Conservation (phyloP, 2,113 vertebrate species). For the Chloropsis hardwickii region DNA sequence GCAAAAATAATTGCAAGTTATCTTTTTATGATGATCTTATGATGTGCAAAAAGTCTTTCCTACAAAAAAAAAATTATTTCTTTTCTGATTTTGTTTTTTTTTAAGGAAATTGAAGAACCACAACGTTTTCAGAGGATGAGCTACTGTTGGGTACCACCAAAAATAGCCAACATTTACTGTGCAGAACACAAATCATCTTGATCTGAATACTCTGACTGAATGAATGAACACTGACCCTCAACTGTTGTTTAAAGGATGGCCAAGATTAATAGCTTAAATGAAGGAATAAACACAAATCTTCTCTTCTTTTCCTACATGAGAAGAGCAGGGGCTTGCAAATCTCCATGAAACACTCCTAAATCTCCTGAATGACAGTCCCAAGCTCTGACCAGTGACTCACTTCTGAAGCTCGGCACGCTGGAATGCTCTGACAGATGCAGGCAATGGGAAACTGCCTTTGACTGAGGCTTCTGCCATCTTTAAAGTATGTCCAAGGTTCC, state of each 20-base stretch:
- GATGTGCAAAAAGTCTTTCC: neutral
- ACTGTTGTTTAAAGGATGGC: neutral
- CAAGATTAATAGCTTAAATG: neutral
- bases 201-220: neutral
- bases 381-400: neutral
- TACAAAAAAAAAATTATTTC: neutral
- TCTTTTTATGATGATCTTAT: neutral
- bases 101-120: neutral
- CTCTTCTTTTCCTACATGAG: neutral
- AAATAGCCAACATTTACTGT: neutral
- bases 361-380: neutral
- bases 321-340: neutral
- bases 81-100: neutral
- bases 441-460: neutral
- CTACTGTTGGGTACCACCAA: neutral
- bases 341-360: neutral
- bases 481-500: neutral
- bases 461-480: neutral
- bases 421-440: neutral
- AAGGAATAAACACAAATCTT: neutral
- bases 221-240: neutral
- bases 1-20: neutral
- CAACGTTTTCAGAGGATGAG: neutral
- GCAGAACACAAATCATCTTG: neutral
- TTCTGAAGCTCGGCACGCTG: neutral